These are phyloP conservation scores for Lepilemur ruficaudatus DNA, from an alignment of 2,797 vertebrate species.

Conservation along the genomic window DNA sequence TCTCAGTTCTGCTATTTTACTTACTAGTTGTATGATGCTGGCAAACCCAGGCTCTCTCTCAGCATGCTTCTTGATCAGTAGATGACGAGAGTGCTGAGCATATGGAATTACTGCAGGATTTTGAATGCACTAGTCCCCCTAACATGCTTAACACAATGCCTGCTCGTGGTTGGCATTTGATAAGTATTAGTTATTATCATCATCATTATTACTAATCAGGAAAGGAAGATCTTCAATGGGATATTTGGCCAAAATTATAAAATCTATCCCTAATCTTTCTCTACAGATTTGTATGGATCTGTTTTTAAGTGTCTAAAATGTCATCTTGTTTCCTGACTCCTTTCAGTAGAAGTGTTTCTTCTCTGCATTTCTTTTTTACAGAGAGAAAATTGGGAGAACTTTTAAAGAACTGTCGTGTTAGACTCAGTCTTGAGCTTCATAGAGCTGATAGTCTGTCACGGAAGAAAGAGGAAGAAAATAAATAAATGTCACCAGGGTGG, in stretches of 20 bases:
- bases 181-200: background rate
- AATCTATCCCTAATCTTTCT: background rate
- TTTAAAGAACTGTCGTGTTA: background rate
- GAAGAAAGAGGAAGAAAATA: background rate
- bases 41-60: background rate
- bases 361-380: background rate
- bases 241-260: background rate
- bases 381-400: background rate
- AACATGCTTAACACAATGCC: background rate
- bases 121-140: background rate
- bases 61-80: background rate
- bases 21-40: background rate
- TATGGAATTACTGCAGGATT: background rate
- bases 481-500: background rate
- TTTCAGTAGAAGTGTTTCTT: slow-evolving; percentile 3
- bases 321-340: background rate
- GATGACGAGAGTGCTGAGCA: rapidly evolving
- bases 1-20: background rate
- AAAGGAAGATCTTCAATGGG: background rate
- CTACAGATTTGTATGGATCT: background rate
- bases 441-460: background rate
- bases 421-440: background rate
- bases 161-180: background rate
- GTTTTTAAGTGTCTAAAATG: background rate
- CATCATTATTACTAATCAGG: background rate